Conservation (phyloP, 1,140 invertebrate species). For the Eulimnadia texana region DNA sequence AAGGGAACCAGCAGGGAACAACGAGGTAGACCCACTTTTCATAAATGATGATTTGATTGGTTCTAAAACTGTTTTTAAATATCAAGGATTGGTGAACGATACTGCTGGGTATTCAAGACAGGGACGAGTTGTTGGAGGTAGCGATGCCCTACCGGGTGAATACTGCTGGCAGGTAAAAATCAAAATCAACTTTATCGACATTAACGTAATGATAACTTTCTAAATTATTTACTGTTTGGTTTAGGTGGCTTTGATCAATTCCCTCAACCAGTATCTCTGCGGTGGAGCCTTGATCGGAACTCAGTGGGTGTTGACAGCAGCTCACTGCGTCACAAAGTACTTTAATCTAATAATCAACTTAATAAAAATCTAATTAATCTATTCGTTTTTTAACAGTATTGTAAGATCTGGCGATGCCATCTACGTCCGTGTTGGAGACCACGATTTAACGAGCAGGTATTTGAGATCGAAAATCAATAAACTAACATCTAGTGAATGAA, state of each 20-base stretch:
- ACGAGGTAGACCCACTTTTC: background rate
- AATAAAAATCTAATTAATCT: slow-evolving; percentile 11
- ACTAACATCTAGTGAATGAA: background rate
- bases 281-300: slow-evolving; percentile 86
- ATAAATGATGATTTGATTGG: background rate
- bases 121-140: slow-evolving; percentile 72
- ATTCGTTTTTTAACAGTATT: slow-evolving; percentile 44
- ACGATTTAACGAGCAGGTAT: slow-evolving; percentile 56
- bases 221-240: slow-evolving; percentile 8
- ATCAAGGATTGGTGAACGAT: background rate
- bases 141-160: slow-evolving; percentile 73
- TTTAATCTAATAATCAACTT: too few relatives aligned
- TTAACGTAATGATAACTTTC: slow-evolving; percentile 17
- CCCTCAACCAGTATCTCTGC: slow-evolving; percentile 86
- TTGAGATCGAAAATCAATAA: background rate
- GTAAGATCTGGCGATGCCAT: slow-evolving; percentile 77
- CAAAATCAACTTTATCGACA: background rate
- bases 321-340: slow-evolving; percentile 90
- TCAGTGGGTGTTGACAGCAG: slow-evolving; percentile 87
- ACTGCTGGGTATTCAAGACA: slow-evolving; percentile 26
- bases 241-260: slow-evolving; percentile 73
- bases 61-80: background rate
- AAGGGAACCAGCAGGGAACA: slow-evolving; percentile 39
- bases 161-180: slow-evolving; percentile 70
- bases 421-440: slow-evolving; percentile 82